Percentiles rank a stretch among this genome's conserved stretches.
These are phyloP conservation scores for Carollia perspicillata DNA, from an alignment of 2,113 vertebrate species.

Conservation along the genomic window DNA sequence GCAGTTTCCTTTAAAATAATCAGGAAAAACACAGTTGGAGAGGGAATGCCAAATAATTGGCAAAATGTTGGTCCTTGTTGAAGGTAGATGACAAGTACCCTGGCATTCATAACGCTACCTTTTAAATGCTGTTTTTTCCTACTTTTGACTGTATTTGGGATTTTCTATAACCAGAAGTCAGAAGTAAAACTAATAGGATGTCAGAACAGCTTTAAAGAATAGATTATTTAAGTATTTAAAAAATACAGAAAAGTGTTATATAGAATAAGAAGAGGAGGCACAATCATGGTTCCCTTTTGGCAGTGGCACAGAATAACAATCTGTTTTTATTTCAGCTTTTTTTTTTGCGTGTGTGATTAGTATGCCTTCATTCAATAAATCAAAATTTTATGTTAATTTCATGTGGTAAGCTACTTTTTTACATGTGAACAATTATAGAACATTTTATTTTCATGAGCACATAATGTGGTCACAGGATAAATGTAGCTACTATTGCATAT, in stretches of 20 bases:
- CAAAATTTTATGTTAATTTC: neutral
- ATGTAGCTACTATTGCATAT: neutral
- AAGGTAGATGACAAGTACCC: neutral
- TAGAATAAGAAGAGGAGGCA: neutral
- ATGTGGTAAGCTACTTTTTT: neutral
- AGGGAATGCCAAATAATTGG: neutral
- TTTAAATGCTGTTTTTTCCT: neutral
- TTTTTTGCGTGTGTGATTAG: neutral
- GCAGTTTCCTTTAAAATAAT: neutral
- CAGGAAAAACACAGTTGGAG: neutral
- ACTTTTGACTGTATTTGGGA: neutral
- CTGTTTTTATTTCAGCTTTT: neutral
- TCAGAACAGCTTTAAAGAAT: neutral
- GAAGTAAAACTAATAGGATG: neutral
- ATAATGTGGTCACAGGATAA: neutral
- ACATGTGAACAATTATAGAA: neutral
- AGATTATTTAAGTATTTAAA: neutral
- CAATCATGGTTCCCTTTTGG: neutral
- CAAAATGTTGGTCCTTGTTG: slow-evolving; percentile 11
- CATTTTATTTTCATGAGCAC: neutral
- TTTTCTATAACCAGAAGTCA: slow-evolving; percentile 1
- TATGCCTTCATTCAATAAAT: slow-evolving; percentile 29
- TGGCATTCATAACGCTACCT: neutral
- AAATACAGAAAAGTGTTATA: neutral
- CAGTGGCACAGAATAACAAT: neutral